These are phyloP conservation scores for Vanessa tameamea DNA, from an alignment of 1,140 invertebrate species.

Conservation along the genomic window DNA sequence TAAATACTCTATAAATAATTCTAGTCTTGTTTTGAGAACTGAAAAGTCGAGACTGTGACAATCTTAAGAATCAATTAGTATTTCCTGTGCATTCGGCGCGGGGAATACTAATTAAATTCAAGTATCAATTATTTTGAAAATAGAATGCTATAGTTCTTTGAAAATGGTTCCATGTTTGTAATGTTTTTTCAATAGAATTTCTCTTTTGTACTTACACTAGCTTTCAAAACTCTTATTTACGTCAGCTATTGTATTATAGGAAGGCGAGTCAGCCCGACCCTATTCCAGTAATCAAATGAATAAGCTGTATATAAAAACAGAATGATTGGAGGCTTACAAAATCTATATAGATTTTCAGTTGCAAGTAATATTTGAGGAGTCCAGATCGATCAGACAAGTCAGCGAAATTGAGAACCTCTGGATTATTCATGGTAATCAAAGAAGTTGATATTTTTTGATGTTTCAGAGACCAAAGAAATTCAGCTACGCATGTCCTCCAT, in stretches of 20 bases:
- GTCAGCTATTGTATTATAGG: neutral
- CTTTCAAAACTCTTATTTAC: neutral
- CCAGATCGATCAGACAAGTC: no score
- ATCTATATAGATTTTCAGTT: no score
- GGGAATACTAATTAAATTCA: conserved; percentile 18
- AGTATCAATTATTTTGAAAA: conserved; percentile 23
- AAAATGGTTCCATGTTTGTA: neutral
- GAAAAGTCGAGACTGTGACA: conserved; percentile 6
- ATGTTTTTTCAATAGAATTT: conserved; percentile 3
- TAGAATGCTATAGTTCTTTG: neutral
- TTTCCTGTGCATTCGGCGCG: neutral
- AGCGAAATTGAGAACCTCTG: no score
- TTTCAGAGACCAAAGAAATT: no score
- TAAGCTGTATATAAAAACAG: no score
- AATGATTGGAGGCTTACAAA: no score
- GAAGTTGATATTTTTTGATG: no score
- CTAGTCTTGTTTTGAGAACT: conserved; percentile 1
- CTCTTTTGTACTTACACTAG: neutral
- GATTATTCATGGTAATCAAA: no score
- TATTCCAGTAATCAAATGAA: no score
- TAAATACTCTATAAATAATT: conserved; percentile 17
- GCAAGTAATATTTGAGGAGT: no score
- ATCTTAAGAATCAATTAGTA: conserved; percentile 1
- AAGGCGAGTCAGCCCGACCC: no score
- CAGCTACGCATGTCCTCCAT: no score